phyloP scores from a whole-genome alignment of 2,113 vertebrate species.

The Dipodomys stephensi region DNA sequence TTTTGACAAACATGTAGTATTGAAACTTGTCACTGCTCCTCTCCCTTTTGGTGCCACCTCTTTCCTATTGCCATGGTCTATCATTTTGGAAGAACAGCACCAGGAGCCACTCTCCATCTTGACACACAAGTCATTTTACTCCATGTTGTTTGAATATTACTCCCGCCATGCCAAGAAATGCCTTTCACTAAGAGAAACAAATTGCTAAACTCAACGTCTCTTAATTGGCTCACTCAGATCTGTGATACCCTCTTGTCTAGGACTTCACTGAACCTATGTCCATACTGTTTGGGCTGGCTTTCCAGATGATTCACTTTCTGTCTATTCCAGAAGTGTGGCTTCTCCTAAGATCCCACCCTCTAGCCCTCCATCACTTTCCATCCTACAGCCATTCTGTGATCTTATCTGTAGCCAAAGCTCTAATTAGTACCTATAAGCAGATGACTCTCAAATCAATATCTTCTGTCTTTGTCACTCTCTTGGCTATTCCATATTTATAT shows the following conservation, averaged over 20 bases:
- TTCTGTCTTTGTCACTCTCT: not conserved
- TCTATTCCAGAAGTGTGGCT: not conserved
- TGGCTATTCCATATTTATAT: not conserved
- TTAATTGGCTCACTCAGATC: constrained; percentile 17
- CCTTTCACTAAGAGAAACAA: constrained; percentile 14
- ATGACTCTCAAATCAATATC: not conserved
- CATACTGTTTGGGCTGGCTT: not conserved
- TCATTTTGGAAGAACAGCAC: not conserved
- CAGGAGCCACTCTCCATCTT: not conserved
- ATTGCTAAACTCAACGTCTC: not conserved
- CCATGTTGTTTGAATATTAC: not conserved
- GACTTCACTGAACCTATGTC: not conserved
- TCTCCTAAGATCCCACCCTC: not conserved
- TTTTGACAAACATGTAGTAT: not conserved
- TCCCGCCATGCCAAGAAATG: not conserved
- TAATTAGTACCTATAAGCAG: not conserved
- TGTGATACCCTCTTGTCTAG: not conserved
- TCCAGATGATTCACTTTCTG: not conserved
- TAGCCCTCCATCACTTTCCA: not conserved
- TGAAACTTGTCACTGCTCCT: not conserved
- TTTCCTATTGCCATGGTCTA: not conserved
- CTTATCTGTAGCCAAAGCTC: not conserved
- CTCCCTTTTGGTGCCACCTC: not conserved
- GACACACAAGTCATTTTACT: not conserved
- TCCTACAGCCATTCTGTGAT: not conserved